phyloP scores from a whole-genome alignment of 2,113 vertebrate species.

The Ciconia maguari region DNA sequence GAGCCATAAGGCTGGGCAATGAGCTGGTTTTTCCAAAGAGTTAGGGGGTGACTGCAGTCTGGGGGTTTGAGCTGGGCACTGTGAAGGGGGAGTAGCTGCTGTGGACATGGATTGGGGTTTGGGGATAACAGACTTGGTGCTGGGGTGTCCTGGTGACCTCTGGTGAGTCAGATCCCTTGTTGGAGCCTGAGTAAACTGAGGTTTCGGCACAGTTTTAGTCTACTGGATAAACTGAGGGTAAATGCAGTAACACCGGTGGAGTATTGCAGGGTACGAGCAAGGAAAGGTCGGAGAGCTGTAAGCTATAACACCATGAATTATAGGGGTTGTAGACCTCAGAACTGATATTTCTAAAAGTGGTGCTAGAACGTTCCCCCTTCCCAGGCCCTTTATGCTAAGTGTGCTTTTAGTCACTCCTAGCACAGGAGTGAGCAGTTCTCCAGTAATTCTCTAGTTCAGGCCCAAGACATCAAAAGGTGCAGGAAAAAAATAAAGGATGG shows the following conservation, averaged over 20 bases:
- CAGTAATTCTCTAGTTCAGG: background rate
- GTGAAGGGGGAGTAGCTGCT: background rate
- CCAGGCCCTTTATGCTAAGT: background rate
- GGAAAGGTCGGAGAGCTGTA: background rate
- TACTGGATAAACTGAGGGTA: background rate
- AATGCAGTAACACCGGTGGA: background rate
- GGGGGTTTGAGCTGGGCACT: background rate
- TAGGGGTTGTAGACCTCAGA: background rate
- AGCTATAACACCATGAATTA: background rate
- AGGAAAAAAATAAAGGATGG: background rate
- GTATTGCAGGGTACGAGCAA: background rate
- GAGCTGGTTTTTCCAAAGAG: background rate
- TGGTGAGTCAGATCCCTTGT: background rate
- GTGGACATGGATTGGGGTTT: background rate
- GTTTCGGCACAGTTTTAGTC: background rate
- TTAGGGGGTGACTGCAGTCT: background rate
- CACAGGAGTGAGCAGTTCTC: background rate
- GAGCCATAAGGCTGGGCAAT: background rate
- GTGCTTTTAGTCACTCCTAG: background rate
- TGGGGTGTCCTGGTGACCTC: background rate
- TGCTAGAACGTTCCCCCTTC: background rate
- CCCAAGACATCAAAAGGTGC: background rate
- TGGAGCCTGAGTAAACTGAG: background rate
- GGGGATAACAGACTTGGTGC: background rate
- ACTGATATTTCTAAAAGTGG: background rate